Base-by-base conservation (phyloP, 2,888 invertebrate species). In the Hirtodrosophila alboralis region DNA sequence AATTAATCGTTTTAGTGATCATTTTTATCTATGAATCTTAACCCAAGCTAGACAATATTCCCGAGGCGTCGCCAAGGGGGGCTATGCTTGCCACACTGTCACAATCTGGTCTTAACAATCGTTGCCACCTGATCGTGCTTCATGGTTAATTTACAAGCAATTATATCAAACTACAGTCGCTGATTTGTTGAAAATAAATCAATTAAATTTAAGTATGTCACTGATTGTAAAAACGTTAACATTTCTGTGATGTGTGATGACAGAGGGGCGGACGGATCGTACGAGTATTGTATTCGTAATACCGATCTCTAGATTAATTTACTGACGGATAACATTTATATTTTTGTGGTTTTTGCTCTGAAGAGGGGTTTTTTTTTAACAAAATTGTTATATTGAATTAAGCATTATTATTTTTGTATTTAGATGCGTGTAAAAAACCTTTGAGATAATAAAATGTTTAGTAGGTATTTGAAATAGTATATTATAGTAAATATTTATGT, bases 101-200 rank as follows among this genome's bases (percentile, higher is more conserved):
- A n/a, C n/a, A n/a, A 38, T 58, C 58, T 33, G 14, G 2, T 7
- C 18, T 12, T n/a, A 5, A 28, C 16, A 48, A 66, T 68, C 69
- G 44, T 33, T 49, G 44, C 48, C 53, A 36, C 33, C 51, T 52
- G 73, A 68, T 58, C 67, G 37, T 45, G 27, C 36, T 28, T 60
- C 60, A 66, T 44, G 53, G 49, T 68, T 87, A 75, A 87, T 89
- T 88, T 88, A 86, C 78, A 76, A 75, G 75, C 78, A 84, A 81
- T 76, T 87, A 84, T 76, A 87, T 83, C 78, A 74, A 87, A 60
- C 79, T 67, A 61, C 67, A 75, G 81, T 87, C 78, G 71, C 71
- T 72, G 70, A 74, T 81, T 81, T 86, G 61, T 72, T 64, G 58
- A 53, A 74, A 86, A 84, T 87, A 89, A 88, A 88, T 89, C 88